Base-by-base conservation (phyloP, 2,113 vertebrate genomes). In the Gambusia holbrooki region DNA sequence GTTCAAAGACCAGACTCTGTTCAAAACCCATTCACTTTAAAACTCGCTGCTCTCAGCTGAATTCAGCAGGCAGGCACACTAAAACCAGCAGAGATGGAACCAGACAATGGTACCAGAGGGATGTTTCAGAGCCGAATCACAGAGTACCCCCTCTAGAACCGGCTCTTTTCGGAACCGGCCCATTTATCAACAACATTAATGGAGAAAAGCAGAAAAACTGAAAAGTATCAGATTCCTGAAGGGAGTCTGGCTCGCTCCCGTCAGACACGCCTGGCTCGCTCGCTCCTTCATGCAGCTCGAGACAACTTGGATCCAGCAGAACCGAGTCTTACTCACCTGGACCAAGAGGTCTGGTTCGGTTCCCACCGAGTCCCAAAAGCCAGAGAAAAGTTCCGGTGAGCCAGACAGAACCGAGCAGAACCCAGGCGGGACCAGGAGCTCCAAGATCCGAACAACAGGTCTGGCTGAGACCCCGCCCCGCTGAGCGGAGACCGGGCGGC, bases 401-500 rank as follows among this genome's bases (percentile, higher is more conserved):
- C 51, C 66, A 62, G 58, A 45, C 8, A 58, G 17, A 48, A 48
- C 8, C 51, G 17, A 58, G 51, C 51, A 58, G 54, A 28, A 33
- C 45, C 69, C 69, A 3, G 73, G 62, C 35, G 40, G 66, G 42
- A 82, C 30, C 15, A 4, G 54, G 33, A 69, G 45, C 71, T 15
- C 65, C 5, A 63, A 79, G 8, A 88, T 73, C 84, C 83, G 60
- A 79, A 92, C 91, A 90, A 91, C 91, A 92, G 91, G 91, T 91
- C 88, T 76, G 45, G 66, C 66, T 66, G n/a, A 87, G 80, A 86
- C 89, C 85, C 86, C 85, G 85, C 89, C 89, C 88, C 73, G 37
- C 81, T 27, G 63, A 62, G 58, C 69, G 5, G 9, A 28, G 19
- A 54, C 75, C 71, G 69, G 54, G 65, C 80, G 19, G 77, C 76